phyloP scores from a whole-genome alignment of 2,888 invertebrate genomes.

The Hypomecis atomaria region DNA sequence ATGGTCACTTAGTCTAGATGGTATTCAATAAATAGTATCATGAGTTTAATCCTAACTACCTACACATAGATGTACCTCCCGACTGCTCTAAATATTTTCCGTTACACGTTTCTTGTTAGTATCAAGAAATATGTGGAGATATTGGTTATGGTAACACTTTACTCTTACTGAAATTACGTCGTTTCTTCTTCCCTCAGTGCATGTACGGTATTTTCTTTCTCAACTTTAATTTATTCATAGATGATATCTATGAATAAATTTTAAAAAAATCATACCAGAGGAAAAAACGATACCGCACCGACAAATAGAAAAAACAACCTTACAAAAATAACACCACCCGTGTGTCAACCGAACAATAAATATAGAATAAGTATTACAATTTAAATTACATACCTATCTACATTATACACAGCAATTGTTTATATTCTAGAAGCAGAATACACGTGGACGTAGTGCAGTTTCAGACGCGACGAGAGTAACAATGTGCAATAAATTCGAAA shows the following conservation, averaged over 20 bases:
- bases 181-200: no score
- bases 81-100: slow-evolving; percentile 40
- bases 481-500: slow-evolving; percentile 41
- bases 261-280: no score
- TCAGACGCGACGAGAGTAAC: slow-evolving; percentile 30
- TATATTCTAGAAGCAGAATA: slow-evolving; percentile 38
- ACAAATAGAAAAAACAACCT: slow-evolving; percentile 14
- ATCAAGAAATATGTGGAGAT: slow-evolving; percentile 36
- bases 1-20: slow-evolving; percentile 57
- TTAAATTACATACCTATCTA: slow-evolving; percentile 37
- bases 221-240: no score
- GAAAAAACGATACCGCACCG: no score
- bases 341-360: slow-evolving; percentile 7
- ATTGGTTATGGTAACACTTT: slow-evolving; percentile 20
- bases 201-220: no score
- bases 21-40: slow-evolving; percentile 64
- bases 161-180: neutral
- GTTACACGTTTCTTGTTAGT: slow-evolving; percentile 33
- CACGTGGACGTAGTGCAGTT: slow-evolving; percentile 34
- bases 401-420: slow-evolving; percentile 29
- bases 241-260: no score
- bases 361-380: slow-evolving; percentile 32
- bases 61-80: slow-evolving; percentile 41
- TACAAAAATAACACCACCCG: slow-evolving; percentile 20
- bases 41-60: slow-evolving; percentile 52